Conservation (phyloP, 2,113 vertebrate species). For the Crotalus horridus region DNA sequence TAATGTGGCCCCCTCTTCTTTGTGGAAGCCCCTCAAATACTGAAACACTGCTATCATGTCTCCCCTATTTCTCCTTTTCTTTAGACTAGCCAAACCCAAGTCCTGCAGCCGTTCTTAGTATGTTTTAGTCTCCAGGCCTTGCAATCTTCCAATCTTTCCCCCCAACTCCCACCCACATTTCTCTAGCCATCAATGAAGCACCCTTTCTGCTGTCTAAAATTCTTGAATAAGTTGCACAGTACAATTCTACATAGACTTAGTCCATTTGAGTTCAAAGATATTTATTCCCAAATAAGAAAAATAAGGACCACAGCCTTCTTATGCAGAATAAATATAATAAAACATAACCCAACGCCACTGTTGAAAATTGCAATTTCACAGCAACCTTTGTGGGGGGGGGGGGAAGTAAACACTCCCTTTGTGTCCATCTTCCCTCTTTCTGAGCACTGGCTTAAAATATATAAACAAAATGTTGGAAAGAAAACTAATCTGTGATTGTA, state of each 20-base stretch:
- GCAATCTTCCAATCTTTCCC: background rate
- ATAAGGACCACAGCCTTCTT: background rate
- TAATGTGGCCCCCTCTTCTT: no score
- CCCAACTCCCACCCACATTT: background rate
- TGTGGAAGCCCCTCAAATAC: no score
- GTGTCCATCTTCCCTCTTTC: background rate
- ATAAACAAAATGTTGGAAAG: background rate
- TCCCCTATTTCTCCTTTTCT: no score
- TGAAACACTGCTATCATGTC: no score
- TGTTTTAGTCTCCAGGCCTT: no score
- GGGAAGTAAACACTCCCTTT: no score
- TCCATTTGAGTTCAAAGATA: background rate
- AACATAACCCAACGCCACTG: background rate
- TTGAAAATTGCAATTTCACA: background rate
- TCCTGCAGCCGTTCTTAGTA: no score
- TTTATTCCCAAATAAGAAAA: background rate
- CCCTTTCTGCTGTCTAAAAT: background rate
- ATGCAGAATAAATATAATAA: background rate
- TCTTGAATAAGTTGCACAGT: background rate
- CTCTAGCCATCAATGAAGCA: background rate
- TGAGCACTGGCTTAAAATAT: background rate
- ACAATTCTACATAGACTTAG: background rate
- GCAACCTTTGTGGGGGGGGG: no score
- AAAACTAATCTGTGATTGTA: background rate
- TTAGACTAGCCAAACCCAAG: no score